Evolutionary conservation across 92 coral and sea anemone genomes (phyloP).

Genomic region (Meandrina meandrites): DNA sequence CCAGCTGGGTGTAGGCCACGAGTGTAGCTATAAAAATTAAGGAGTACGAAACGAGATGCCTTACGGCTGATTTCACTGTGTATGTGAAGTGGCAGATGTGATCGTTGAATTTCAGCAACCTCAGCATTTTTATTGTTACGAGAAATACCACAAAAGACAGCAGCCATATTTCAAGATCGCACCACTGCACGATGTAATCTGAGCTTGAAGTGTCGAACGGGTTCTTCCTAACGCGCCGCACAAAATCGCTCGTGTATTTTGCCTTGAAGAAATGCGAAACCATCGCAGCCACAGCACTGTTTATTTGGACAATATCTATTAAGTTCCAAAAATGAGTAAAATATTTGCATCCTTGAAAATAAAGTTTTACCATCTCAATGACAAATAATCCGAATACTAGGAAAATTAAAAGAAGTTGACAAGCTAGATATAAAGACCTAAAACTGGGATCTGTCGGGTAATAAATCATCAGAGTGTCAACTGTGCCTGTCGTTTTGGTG

Average conservation of each 20-base stretch:
- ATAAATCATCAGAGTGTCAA: conserved; percentile 68
- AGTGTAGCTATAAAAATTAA: conserved; percentile 65
- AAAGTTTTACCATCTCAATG: conserved; percentile 56
- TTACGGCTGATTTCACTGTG: conserved; percentile 54
- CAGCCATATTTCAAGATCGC: conserved; percentile 62
- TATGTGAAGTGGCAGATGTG: conserved; percentile 64
- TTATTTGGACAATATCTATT: conserved; percentile 66
- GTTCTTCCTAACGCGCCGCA: conserved; percentile 61
- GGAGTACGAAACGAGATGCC: conserved; percentile 61
- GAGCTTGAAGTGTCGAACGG: conserved; percentile 83
- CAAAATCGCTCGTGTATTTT: conserved; percentile 64
- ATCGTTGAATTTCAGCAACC: conserved; percentile 69
- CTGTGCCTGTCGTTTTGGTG: conserved; percentile 23
- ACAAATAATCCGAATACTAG: conserved; percentile 55
- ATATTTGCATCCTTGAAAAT: conserved; percentile 61
- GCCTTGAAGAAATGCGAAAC: conserved; percentile 68
- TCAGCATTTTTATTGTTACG: conserved; percentile 66
- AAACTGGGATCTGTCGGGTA: conserved; percentile 60
- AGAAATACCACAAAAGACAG: conserved; percentile 74
- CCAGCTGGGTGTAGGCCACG: conserved; percentile 74
- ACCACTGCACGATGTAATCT: conserved; percentile 70
- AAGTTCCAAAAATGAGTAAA: conserved; percentile 73
- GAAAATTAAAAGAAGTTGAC: conserved; percentile 65
- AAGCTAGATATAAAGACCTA: conserved; percentile 51
- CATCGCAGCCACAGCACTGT: conserved; percentile 62